phyloP scores from a whole-genome alignment of 2,113 vertebrate genomes.

The Ictalurus punctatus region DNA sequence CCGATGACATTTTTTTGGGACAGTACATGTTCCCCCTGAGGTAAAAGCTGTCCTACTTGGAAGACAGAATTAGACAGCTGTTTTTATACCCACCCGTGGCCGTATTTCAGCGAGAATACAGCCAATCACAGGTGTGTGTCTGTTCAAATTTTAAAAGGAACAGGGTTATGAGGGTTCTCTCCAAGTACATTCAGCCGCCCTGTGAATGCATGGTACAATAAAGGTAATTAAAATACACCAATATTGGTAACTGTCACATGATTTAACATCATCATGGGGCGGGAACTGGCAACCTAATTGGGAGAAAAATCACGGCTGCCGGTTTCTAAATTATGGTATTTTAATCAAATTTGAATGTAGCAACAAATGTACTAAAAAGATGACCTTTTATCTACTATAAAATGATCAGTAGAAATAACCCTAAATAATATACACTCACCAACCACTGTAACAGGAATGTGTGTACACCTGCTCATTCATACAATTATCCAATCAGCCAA shows the following conservation, averaged over 20 bases:
- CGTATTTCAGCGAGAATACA: background rate
- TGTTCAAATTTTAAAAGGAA: background rate
- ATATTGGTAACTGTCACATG: background rate
- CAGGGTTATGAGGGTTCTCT: background rate
- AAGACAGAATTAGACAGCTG: background rate
- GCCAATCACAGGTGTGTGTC: background rate
- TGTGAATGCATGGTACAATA: background rate
- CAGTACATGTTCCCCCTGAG: background rate
- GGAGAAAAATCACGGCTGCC: background rate
- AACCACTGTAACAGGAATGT: background rate
- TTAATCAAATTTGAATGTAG: background rate
- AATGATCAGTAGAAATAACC: background rate
- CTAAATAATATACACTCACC: background rate
- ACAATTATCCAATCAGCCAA: background rate
- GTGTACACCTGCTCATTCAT: background rate
- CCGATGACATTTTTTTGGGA: background rate
- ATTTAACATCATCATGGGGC: background rate
- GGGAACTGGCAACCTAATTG: background rate
- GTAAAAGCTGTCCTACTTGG: constrained; percentile 14
- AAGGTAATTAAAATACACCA: background rate
- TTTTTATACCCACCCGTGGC: background rate
- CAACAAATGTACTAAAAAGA: background rate
- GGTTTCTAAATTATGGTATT: background rate
- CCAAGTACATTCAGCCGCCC: background rate
- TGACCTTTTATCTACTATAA: background rate